These are phyloP conservation scores for Hippocampus abdominalis DNA, from an alignment of 2,113 vertebrate genomes.

Conservation along the genomic window DNA sequence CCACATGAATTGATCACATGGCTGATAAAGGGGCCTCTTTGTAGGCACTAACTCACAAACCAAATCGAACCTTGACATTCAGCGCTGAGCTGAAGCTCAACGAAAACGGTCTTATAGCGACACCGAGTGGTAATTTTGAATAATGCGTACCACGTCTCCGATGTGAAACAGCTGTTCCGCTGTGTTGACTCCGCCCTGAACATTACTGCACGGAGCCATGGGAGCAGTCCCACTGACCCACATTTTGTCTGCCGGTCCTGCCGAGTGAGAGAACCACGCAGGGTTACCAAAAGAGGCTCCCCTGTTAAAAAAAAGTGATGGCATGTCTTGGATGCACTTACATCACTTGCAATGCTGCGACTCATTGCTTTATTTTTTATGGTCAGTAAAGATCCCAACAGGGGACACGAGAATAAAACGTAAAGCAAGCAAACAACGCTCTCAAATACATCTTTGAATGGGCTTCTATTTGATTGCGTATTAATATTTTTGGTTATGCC, in stretches of 20 bases:
- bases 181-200: neutral
- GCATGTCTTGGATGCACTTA: conserved; percentile 27
- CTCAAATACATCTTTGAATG: neutral
- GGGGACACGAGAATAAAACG: neutral
- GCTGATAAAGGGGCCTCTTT: conserved; percentile 54
- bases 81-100: neutral
- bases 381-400: neutral
- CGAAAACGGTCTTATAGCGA: conserved; percentile 18
- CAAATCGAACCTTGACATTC: neutral
- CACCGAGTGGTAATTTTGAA: conserved; percentile 50
- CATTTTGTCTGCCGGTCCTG: conserved; percentile 33
- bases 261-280: conserved; percentile 9
- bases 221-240: conserved; percentile 52
- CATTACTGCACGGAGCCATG: conserved; percentile 34
- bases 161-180: conserved; percentile 34
- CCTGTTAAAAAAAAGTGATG: conserved; percentile 43
- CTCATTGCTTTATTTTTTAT: no score
- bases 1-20: conserved; percentile 63
- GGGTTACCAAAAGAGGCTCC: conserved; percentile 41
- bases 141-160: conserved; percentile 19
- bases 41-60: conserved; percentile 24
- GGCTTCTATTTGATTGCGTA: no score
- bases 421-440: neutral
- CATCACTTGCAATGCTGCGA: conserved; percentile 4
- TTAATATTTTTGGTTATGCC: neutral